Evolutionary conservation across 1,140 invertebrate species (phyloP).

Genomic region (Formica selysi): DNA sequence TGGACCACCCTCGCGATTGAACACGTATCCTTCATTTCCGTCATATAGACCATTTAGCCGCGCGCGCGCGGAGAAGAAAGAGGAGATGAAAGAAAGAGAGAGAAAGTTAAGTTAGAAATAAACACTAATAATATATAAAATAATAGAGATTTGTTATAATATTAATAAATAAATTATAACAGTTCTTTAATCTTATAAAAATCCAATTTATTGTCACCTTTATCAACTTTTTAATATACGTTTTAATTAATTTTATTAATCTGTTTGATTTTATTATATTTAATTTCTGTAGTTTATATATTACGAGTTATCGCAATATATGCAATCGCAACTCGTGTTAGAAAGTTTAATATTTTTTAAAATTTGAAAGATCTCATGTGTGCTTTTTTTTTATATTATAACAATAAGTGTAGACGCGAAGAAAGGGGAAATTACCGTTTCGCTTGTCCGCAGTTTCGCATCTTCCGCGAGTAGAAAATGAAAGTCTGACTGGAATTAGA

Average conservation of each 20-base stretch:
- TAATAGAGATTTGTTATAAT: not conserved
- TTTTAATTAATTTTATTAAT: conserved; percentile 24
- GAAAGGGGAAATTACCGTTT: conserved; percentile 11
- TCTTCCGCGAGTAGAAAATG: conserved; percentile 17
- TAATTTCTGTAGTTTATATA: not conserved
- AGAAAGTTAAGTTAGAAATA: not conserved
- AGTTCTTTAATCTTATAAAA: not conserved
- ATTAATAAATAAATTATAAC: conserved; percentile 14
- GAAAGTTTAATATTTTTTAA: not conserved
- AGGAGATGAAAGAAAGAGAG: not conserved
- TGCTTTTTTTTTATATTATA: not conserved
- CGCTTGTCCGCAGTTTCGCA: not conserved
- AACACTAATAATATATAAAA: not conserved
- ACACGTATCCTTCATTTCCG: conserved; percentile 26
- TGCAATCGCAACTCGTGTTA: not conserved
- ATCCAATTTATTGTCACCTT: not conserved
- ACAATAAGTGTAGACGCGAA: not conserved
- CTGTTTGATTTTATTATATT: not conserved
- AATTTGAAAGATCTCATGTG: not conserved
- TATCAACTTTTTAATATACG: not conserved
- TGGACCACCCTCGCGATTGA: conserved; percentile 2
- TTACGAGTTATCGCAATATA: not conserved
- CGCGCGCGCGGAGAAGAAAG: not conserved
- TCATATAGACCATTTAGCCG: not conserved
- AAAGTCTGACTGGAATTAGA: conserved; percentile 27